Conservation (phyloP, 2,888 invertebrate genomes). For the Melitaea athalia region DNA sequence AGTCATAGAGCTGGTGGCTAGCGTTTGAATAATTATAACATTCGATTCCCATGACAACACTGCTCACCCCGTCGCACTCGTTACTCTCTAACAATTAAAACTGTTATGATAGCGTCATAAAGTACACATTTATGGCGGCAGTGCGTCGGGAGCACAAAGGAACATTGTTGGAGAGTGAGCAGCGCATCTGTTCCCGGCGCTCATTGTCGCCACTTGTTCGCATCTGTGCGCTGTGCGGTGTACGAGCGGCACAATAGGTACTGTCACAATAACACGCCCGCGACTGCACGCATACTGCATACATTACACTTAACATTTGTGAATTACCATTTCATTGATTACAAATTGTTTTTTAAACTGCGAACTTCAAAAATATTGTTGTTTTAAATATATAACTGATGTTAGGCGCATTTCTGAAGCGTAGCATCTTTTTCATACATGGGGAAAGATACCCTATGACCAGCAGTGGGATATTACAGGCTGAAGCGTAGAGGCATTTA, state of each 20-base stretch:
- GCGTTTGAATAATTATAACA: neutral
- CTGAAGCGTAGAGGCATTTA: too few species aligned
- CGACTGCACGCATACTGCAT: neutral
- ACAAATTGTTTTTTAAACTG: neutral
- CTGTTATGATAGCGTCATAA: neutral
- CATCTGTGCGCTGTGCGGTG: constrained; percentile 16
- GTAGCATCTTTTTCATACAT: too few species aligned
- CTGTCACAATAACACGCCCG: constrained; percentile 7
- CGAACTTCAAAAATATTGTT: neutral
- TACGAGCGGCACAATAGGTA: too few species aligned
- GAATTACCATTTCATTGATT: neutral
- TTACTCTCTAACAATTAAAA: neutral
- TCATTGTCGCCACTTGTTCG: constrained; percentile 5
- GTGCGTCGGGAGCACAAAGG: constrained; percentile 20
- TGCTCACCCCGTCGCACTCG: neutral
- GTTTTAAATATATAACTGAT: too few species aligned
- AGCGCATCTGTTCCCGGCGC: constrained; percentile 12
- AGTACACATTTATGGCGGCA: constrained; percentile 11
- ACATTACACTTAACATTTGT: neutral
- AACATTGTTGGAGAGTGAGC: constrained; percentile 15
- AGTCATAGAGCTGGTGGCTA: neutral
- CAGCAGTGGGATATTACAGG: too few species aligned
- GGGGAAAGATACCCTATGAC: too few species aligned
- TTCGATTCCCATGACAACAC: neutral
- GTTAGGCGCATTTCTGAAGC: too few species aligned